Percentiles rank a stretch among this genome's conserved stretches.
These are phyloP conservation scores for Myiothlypis chrysogaster DNA, from an alignment of 2,797 vertebrate genomes.

Conservation along the genomic window DNA sequence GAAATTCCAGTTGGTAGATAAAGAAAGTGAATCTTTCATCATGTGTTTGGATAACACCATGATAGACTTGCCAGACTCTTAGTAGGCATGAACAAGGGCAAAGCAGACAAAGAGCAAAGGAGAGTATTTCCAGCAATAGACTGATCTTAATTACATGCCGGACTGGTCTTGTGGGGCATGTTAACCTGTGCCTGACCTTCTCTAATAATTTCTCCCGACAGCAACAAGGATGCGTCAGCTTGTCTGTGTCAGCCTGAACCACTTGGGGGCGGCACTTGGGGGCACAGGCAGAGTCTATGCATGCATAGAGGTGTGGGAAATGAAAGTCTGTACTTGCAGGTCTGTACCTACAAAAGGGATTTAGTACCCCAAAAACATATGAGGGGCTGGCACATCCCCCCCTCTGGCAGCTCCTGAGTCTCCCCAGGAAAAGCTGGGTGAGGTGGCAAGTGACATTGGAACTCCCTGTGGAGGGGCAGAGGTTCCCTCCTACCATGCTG, in stretches of 20 bases:
- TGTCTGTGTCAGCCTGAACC: neutral
- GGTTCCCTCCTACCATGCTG: neutral
- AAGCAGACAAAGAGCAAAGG: neutral
- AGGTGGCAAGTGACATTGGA: neutral
- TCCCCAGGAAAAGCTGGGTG: fast-evolving
- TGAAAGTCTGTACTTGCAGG: neutral
- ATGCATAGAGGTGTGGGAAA: fast-evolving
- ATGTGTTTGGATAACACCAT: neutral
- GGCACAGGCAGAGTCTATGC: neutral
- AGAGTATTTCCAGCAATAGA: neutral
- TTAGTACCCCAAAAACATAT: neutral
- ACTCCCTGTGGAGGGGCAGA: neutral
- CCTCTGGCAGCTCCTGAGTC: neutral
- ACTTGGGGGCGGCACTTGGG: neutral
- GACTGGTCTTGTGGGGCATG: neutral
- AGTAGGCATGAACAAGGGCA: neutral
- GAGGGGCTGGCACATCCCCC: neutral
- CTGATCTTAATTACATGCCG: neutral
- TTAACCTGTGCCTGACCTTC: neutral
- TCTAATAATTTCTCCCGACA: neutral
- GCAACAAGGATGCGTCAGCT: neutral
- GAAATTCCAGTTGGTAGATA: neutral
- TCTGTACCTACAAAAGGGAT: neutral
- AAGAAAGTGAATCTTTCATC: neutral
- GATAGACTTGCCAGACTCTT: neutral